Conservation (phyloP, 2,888 invertebrate species). For the Aproaerema taeniolella region DNA sequence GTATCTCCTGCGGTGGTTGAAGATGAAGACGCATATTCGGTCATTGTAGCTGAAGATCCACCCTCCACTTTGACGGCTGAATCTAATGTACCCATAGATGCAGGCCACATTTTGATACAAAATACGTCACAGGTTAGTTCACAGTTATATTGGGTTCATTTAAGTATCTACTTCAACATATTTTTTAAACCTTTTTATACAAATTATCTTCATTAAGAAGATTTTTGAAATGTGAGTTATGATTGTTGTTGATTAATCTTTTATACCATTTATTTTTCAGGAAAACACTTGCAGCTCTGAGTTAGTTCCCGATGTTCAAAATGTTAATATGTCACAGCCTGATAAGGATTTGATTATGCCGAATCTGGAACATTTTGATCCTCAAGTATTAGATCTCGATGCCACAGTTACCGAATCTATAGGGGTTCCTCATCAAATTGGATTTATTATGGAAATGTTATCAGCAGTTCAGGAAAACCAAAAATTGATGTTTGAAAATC, state of each 20-base stretch:
- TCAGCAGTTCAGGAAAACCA: not conserved
- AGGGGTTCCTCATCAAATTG: constrained; percentile 1
- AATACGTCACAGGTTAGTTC: not conserved
- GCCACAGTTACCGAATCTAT: constrained; percentile 5
- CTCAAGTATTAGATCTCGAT: too few species aligned
- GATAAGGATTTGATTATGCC: not conserved
- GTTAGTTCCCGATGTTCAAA: not conserved
- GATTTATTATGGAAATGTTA: not conserved
- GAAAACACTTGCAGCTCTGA: not conserved
- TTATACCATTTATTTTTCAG: not conserved
- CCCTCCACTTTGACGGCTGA: not conserved
- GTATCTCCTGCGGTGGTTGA: not conserved
- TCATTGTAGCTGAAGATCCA: not conserved
- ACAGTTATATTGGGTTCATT: too few species aligned
- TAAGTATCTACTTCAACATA: too few species aligned
- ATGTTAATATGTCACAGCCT: not conserved
- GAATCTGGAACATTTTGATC: not conserved
- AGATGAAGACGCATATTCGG: not conserved
- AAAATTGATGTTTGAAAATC: constrained; percentile 3
- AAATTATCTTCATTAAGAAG: too few species aligned
- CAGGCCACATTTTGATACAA: not conserved
- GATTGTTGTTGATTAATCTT: not conserved
- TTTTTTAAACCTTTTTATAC: too few species aligned
- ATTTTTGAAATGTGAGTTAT: too few species aligned
- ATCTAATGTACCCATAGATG: not conserved